Evolutionary conservation across 1,140 invertebrate species (phyloP).

Genomic region (Micrasema minimum): DNA sequence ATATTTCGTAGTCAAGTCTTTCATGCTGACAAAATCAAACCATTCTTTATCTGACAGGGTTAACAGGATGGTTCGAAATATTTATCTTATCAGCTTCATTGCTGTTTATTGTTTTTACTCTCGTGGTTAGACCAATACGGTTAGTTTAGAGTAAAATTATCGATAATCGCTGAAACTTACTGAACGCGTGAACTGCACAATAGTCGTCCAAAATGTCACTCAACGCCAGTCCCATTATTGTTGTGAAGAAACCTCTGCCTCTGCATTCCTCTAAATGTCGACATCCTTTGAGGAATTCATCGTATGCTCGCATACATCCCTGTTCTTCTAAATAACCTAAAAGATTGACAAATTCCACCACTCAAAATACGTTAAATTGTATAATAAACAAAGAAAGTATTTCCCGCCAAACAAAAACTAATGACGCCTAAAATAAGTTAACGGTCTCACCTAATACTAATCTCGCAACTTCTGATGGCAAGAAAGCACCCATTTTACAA

Average conservation of each 20-base stretch:
- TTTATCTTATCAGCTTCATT: no score
- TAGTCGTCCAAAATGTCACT: constrained; percentile 47
- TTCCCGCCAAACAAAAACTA: constrained; percentile 43
- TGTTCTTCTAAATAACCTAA: constrained; percentile 48
- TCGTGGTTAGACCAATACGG: no score
- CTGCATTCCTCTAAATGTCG: constrained; percentile 47
- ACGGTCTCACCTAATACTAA: constrained; percentile 40
- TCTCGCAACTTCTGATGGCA: constrained; percentile 39
- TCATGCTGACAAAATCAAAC: no score
- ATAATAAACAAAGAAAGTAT: constrained; percentile 31
- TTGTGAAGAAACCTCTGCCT: constrained; percentile 46
- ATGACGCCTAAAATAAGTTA: constrained; percentile 38
- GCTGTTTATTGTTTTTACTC: no score
- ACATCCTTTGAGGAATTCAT: constrained; percentile 45
- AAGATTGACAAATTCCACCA: constrained; percentile 21
- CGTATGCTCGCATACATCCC: constrained; percentile 40
- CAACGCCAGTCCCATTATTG: constrained; percentile 45
- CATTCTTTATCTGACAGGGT: no score
- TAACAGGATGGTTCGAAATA: no score
- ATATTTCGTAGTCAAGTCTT: no score
- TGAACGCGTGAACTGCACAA: constrained; percentile 40
- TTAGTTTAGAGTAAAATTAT: no score
- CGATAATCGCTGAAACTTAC: constrained; percentile 26
- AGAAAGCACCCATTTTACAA: constrained; percentile 41
- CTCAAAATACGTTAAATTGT: constrained; percentile 6